These are phyloP conservation scores for Diplolepis rosae DNA, from an alignment of 2,888 invertebrate genomes.

Conservation along the genomic window DNA sequence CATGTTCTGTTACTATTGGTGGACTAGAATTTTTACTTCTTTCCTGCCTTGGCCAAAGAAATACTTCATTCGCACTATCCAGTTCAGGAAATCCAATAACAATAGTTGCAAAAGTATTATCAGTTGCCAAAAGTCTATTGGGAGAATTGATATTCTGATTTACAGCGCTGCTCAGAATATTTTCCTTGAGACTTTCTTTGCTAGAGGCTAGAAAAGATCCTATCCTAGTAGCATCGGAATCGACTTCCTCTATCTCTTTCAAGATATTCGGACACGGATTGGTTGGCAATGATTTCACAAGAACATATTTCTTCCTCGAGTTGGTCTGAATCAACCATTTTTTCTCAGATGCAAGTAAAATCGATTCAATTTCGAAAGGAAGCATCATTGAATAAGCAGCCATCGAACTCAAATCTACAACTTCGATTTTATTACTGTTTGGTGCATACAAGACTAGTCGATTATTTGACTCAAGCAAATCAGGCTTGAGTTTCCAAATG, in stretches of 20 bases:
- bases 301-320: conserved; percentile 55
- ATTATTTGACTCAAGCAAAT: conserved; percentile 56
- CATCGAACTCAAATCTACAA: conserved; percentile 65
- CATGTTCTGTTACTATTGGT: conserved; percentile 61
- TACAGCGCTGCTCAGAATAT: conserved; percentile 68
- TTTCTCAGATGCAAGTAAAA: conserved; percentile 61
- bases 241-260: conserved; percentile 55
- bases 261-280: conserved; percentile 67
- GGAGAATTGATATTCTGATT: conserved; percentile 72
- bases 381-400: conserved; percentile 62
- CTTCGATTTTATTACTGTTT: conserved; percentile 63
- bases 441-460: conserved; percentile 59
- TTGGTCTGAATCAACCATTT: conserved; percentile 71
- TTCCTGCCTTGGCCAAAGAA: conserved; percentile 66
- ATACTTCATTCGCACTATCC: conserved; percentile 68
- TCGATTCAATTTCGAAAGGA: conserved; percentile 66
- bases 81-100: conserved; percentile 75
- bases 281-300: conserved; percentile 56
- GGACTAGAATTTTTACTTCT: conserved; percentile 44
- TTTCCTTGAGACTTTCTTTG: conserved; percentile 46
- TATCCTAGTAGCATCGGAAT: conserved; percentile 37
- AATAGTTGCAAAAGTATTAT: conserved; percentile 71
- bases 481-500: conserved; percentile 60
- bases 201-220: conserved; percentile 52
- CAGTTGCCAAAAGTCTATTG: conserved; percentile 72